Base-by-base conservation (phyloP, 2,113 vertebrate species). In the Notothenia rossii region DNA sequence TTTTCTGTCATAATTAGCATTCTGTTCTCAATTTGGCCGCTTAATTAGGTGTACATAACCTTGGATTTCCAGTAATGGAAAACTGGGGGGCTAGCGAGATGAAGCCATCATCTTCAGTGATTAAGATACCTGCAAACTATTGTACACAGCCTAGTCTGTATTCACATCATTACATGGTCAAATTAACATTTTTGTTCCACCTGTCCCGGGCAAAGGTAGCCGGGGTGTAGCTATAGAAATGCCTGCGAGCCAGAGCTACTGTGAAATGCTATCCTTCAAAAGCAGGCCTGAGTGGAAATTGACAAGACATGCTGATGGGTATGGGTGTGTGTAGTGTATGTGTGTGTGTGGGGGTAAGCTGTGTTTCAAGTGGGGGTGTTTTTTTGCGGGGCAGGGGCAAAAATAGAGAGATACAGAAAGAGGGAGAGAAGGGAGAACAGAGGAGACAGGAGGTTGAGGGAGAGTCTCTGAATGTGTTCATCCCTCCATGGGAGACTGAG, bases 31-130 rank as follows among this genome's bases (percentile, higher is more conserved):
- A 95, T 95, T 95, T 94, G 93, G 92, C 90, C 90, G 91, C 94
- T 94, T 96, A 96, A 96, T 96, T 95, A 95, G 95, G 94, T 96
- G 94, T 95, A 95, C 95, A 95, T 95, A 96, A 96, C 95, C 95
- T 96, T 96, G 95, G 94, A 94, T 96, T 95, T 95, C 93, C 92
- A 94, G 93, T 95, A 95, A 95, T 95, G 92, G 91, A 95, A 91
- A 94, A 94, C 94, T 94, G 95, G 89, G 94, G 92, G 95, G 94
- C 95, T 94, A 88, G 89, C 85, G 45, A 92, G 93, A 95, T 95
- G 93, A 95, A 95, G 95, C 93, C 94, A 94, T 95, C 95, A 95
- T 92, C 93, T 91, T 93, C 91, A 92, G 89, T 91, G 90, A 92
- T 94, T 94, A 94, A 95, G 91, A 92, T 89, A 91, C 89, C 90